These are phyloP conservation scores for Melanotaenia duboulayi DNA, from an alignment of 2,113 vertebrate genomes.

Conservation along the genomic window DNA sequence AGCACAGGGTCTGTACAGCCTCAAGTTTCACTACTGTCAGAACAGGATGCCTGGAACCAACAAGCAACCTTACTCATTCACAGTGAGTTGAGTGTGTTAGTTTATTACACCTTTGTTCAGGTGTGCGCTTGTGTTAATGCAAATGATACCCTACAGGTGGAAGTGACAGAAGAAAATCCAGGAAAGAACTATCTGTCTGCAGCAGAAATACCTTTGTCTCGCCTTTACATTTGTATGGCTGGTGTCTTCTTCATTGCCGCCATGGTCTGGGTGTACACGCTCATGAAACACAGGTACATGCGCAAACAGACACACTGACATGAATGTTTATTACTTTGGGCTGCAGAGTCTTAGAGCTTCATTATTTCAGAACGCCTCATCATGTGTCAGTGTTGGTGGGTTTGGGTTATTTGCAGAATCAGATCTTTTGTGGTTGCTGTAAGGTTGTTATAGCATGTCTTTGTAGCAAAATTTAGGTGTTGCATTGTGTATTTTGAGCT, in stretches of 20 bases:
- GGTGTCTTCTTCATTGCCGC: conserved; percentile 84
- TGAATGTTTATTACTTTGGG: neutral
- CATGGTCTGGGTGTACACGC: conserved; percentile 85
- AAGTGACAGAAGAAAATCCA: conserved; percentile 83
- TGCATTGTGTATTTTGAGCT: too few relatives aligned
- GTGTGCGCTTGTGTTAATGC: conserved; percentile 12
- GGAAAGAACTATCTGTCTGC: conserved; percentile 82
- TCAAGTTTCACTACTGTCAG: conserved; percentile 87
- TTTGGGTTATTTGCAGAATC: neutral
- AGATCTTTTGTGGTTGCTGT: neutral
- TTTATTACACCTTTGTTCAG: neutral
- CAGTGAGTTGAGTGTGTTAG: conserved; percentile 66
- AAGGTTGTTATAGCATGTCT: neutral
- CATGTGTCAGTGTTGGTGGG: neutral
- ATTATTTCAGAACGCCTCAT: neutral
- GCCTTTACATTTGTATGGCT: conserved; percentile 86
- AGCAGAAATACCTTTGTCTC: conserved; percentile 86
- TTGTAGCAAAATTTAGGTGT: too few relatives aligned
- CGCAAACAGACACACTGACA: too few relatives aligned
- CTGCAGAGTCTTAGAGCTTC: neutral
- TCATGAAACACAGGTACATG: conserved; percentile 86
- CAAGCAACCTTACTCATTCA: conserved; percentile 74
- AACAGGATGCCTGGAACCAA: conserved; percentile 2
- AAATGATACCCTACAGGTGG: conserved; percentile 72
- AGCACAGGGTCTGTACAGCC: conserved; percentile 84